Percentiles rank a stretch among this genome's conserved stretches.
These are phyloP conservation scores for Sycobia sp. DNA, from an alignment of 1,140 invertebrate genomes.

Conservation along the genomic window DNA sequence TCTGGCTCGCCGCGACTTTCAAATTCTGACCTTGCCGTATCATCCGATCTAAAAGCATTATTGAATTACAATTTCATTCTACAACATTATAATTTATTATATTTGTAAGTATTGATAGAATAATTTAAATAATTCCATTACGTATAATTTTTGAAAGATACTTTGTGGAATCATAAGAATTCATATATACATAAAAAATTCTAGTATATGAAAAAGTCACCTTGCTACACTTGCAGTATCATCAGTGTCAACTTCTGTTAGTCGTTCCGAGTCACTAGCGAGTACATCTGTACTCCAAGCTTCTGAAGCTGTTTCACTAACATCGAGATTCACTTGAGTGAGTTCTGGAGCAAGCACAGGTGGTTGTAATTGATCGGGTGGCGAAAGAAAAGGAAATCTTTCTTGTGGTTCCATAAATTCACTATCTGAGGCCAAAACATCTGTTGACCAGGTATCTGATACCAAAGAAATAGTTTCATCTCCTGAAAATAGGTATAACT, in stretches of 20 bases:
- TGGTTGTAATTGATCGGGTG: conserved; percentile 44
- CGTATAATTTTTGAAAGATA: too few species aligned
- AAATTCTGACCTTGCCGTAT: conserved; percentile 71
- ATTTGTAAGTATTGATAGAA: not conserved
- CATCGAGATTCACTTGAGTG: conserved; percentile 65
- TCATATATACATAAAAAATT: conserved; percentile 2
- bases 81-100: not conserved
- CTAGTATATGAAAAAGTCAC: conserved; percentile 39
- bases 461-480: conserved; percentile 95
- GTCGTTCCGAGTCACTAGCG: conserved; percentile 90
- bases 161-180: too few species aligned
- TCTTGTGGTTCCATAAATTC: conserved; percentile 80
- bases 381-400: conserved; percentile 56
- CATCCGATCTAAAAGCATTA: conserved; percentile 67
- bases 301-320: conserved; percentile 90
- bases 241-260: conserved; percentile 87
- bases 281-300: conserved; percentile 97
- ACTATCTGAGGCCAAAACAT: conserved; percentile 92
- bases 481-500: conserved; percentile 52
- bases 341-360: conserved; percentile 44
- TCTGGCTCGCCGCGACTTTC: conserved; percentile 63
- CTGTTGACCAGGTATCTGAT: conserved; percentile 97
- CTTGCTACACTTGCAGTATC: conserved; percentile 77
- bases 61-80: not conserved
- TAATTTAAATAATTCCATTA: too few species aligned